phyloP scores from a whole-genome alignment of 2,113 vertebrate genomes.

The Phaetusa simplex region DNA sequence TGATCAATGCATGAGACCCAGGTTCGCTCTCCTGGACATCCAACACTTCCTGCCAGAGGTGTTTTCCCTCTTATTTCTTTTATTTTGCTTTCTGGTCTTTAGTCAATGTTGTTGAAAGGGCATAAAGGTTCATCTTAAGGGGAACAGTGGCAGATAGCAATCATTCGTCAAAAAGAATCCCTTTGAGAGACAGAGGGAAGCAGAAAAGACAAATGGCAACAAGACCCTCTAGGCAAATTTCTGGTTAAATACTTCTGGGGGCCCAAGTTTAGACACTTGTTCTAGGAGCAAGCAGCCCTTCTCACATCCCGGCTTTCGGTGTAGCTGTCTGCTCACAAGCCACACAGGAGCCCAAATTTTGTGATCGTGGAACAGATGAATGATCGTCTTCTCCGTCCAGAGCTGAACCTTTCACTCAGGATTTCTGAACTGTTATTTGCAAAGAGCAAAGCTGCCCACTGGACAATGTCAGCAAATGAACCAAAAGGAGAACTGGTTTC shows the following conservation, averaged over 20 bases:
- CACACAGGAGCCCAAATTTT: background rate
- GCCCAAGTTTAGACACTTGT: background rate
- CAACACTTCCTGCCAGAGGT: background rate
- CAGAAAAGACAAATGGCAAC: background rate
- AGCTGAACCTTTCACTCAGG: constrained; percentile 41
- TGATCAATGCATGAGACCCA: background rate
- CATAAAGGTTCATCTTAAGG: background rate
- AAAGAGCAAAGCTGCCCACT: constrained; percentile 50
- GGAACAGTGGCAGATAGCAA: background rate
- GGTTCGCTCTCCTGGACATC: background rate
- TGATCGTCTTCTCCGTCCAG: background rate
- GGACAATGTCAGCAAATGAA: constrained; percentile 59
- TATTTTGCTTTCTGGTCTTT: background rate
- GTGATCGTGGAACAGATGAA: rapidly evolving
- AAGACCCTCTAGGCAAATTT: constrained; percentile 9
- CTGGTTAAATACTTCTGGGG: background rate
- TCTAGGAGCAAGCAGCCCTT: background rate
- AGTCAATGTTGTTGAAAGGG: background rate
- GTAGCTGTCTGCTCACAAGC: background rate
- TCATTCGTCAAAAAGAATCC: background rate
- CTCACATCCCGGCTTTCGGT: background rate
- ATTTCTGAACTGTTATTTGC: constrained; percentile 14
- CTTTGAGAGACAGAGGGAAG: background rate
- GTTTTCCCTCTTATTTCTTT: background rate
- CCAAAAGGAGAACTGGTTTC: constrained; percentile 48